Evolutionary conservation across 2,113 vertebrate genomes (phyloP).

Genomic region (Pachycephala philippinensis): DNA sequence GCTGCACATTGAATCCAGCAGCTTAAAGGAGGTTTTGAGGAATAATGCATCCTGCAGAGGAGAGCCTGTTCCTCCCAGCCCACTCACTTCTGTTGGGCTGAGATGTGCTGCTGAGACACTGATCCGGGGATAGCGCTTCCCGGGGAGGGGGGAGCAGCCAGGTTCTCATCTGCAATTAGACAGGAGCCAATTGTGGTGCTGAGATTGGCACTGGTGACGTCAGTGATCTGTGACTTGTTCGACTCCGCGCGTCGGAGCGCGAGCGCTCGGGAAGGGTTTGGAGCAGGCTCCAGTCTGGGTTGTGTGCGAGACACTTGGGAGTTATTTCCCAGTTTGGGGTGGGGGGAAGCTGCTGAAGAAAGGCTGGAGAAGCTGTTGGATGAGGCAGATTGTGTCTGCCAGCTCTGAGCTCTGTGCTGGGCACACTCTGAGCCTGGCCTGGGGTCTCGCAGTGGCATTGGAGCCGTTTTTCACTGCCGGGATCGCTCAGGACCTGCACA

Average conservation of each 20-base stretch:
- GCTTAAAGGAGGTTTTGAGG: not conserved
- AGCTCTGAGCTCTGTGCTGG: not conserved
- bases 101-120: slow-evolving; percentile 10
- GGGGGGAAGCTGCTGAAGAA: not conserved
- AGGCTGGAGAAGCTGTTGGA: not conserved
- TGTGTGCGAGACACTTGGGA: not conserved
- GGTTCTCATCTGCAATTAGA: slow-evolving; percentile 10
- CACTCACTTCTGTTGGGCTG: slow-evolving; percentile 51
- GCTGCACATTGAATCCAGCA: not conserved
- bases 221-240: not conserved
- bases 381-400: not conserved
- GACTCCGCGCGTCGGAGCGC: accelerated
- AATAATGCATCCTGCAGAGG: slow-evolving; percentile 22
- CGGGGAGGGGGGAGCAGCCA: not conserved
- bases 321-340: not conserved
- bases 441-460: not conserved
- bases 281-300: not conserved
- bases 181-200: not conserved
- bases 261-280: accelerated
- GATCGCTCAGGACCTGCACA: accelerated
- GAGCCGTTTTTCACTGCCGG: not conserved
- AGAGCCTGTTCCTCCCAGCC: slow-evolving; percentile 42
- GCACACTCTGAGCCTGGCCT: not conserved
- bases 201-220: not conserved
- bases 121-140: not conserved